Base-by-base conservation (phyloP, 1,140 invertebrate genomes). In the Drosophila ohnishii region DNA sequence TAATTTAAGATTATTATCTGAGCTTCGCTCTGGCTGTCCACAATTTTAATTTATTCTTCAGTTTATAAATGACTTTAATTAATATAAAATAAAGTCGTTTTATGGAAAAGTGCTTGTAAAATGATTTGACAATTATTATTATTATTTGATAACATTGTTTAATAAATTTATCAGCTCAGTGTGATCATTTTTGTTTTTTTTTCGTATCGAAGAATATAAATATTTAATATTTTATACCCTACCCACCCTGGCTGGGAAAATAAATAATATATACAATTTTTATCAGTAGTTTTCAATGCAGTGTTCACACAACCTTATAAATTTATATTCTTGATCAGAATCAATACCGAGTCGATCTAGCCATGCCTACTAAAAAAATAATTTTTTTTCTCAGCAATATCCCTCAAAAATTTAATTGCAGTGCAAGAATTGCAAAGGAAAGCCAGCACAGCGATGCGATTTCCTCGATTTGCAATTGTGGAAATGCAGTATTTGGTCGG, bases 401-500 rank as follows among this genome's bases (percentile, higher is more conserved):
- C 2, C 14, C 9, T 11, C 25, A 28, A 3, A 4, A 25, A 0
- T 45, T 65, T 65, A 25, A 14, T 22, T 10, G 2, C 7, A 66
- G 64, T 66, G 64, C 13, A 11, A 5, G 30, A 40, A 34, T n/a
- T 25, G 28, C 48, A 11, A n/a, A 32, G 30, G n/a, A 32, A 30
- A 50, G 19, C 28, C 25, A 10, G 25, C 40, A 56, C 48, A 55
- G 50, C 53, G 19, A 48, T 47, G 73, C 30, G 48, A 53, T 55
- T 75, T 57, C 13, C 72, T 47, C 14, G 45, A 65, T 56, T 67
- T 11, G 51, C 25, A 63, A 63, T 63, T 72, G 58, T 45, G 61
- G 30, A 75, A 75, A 75, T 75, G 72, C 72, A 35, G 48, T 59
- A 66, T 75, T 66, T 37, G 61, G 73, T 73, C 30, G 42, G 30